Evolutionary conservation across 2,888 invertebrate genomes (phyloP), one percentile per base, ranked within the genome.

Genomic region (Xanthia togata): DNA sequence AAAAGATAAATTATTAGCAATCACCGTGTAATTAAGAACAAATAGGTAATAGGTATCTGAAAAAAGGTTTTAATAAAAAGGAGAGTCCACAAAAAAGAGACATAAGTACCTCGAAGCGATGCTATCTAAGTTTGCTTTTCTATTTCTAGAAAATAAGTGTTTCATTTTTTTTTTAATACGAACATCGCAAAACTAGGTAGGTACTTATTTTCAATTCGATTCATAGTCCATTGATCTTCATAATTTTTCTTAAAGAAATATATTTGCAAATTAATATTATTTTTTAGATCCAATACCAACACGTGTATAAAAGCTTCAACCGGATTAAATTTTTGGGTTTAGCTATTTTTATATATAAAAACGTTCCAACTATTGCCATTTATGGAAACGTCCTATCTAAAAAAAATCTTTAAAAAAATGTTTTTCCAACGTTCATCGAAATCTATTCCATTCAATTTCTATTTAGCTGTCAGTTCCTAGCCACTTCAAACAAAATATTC

Each of bases 401-500:
- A 31, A 2, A 17, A n/a, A 47, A n/a, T 26, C 4, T 14, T n/a
- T 17, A 23, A 76, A 63, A 63, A 26, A 12, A 38, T 1, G 2
- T 14, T 11, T 65, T 44, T 41, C 12, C 12, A 41, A 9, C 2
- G 4, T 26, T 14, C 31, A 50, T 70, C 14, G 2, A 68, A 47
- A 76, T 70, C 50, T n/a, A 70, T 72, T 38, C 53, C 26, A 76
- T 77, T 68, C 44, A 50, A 76, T 65, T 72, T 44, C 35, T 72
- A 65, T 72, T 73, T 57, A 67, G 53, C 65, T 71, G 60, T 78
- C 72, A 79, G 63, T 63, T 73, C 73, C 69, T 76, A n/a, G 53
- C 76, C 78, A 81, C 83, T 87, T 86, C 76, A 80, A 89, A 85
- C 76, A 86, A 87, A 82, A 87, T 84, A 85, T 85, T 83, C 78